Conservation (phyloP, 1,140 invertebrate genomes). For the Drosophila navojoa region DNA sequence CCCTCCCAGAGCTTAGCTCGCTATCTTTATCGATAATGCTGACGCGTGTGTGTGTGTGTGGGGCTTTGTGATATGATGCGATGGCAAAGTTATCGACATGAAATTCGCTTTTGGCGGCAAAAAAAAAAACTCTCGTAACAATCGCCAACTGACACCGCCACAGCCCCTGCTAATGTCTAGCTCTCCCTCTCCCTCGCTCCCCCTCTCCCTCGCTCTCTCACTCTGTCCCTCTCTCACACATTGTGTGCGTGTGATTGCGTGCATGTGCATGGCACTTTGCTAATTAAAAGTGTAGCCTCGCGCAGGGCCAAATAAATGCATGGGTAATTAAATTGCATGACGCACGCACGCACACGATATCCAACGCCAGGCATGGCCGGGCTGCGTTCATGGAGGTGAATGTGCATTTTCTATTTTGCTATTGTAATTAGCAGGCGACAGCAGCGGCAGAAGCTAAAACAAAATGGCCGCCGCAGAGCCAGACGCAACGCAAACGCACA, state of each 20-base stretch:
- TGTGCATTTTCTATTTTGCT: slow-evolving; percentile 63
- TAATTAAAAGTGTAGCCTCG: slow-evolving; percentile 79
- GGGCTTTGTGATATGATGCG: slow-evolving; percentile 17
- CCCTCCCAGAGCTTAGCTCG: slow-evolving; percentile 9
- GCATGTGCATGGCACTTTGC: slow-evolving; percentile 80
- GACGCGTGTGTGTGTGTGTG: not conserved
- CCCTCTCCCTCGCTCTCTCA: not conserved
- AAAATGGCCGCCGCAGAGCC: slow-evolving; percentile 66
- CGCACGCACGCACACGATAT: slow-evolving; percentile 52
- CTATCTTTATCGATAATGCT: slow-evolving; percentile 28
- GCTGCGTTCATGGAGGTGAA: not conserved
- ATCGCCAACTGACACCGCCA: slow-evolving; percentile 62
- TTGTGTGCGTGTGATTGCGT: slow-evolving; percentile 43
- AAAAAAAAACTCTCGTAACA: slow-evolving; percentile 48
- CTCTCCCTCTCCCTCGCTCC: not conserved
- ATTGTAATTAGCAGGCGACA: slow-evolving; percentile 70
- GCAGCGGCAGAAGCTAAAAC: slow-evolving; percentile 41
- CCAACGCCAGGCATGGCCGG: not conserved
- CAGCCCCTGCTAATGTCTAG: slow-evolving; percentile 14
- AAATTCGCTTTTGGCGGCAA: slow-evolving; percentile 9
- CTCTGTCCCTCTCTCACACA: not conserved
- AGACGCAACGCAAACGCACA: slow-evolving; percentile 29
- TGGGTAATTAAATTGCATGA: slow-evolving; percentile 81
- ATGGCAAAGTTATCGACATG: slow-evolving; percentile 36
- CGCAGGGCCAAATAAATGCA: slow-evolving; percentile 70